Base-by-base conservation (phyloP, 2,888 invertebrate species). In the Bugula neritina region DNA sequence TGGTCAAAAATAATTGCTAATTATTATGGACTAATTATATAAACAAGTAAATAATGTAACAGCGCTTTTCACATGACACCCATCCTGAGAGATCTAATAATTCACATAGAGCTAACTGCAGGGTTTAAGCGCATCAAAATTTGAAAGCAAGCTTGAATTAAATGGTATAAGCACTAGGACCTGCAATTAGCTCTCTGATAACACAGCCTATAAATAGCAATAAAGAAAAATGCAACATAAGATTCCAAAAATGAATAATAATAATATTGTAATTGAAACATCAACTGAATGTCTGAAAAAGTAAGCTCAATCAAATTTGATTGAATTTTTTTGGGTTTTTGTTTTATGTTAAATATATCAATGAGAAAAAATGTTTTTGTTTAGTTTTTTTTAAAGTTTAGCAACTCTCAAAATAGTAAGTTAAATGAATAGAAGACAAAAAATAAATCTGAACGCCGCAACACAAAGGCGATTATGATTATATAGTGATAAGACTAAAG, bases 151-250 rank as follows among this genome's bases (percentile, higher is more conserved):
- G n/a, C n/a, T n/a, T n/a, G n/a, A n/a, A n/a, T n/a, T n/a, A n/a
- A n/a, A n/a, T n/a, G n/a, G n/a, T 17, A 43, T 43, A 5, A 10
- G 17, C 43, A 43, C 43, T 17, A 17, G 10, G 10, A 43, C 43
- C 43, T 17, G 17, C 43, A 43, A 43, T 43, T 43, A 43, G 43
- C 43, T 43, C 43, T 43, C 43, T 43, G 43, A 10, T 10, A 10
- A 43, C 5, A 5, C 5, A 5, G 17, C 10, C 43, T 17, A 10
- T 10, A 10, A 43, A 43, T 43, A 17, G 43, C 5, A 43, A 27
- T 63, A 63, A 63, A 63, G 63, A 63, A 63, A n/a, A 63, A 63
- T 63, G 63, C 63, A 63, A 63, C 63, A 34, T 63, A 63, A 63
- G 63, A 63, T 63, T 63, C 63, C 10, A 29, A 63, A 63, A 27